phyloP scores from a whole-genome alignment of 2,888 invertebrate species.

The Pocota personata region DNA sequence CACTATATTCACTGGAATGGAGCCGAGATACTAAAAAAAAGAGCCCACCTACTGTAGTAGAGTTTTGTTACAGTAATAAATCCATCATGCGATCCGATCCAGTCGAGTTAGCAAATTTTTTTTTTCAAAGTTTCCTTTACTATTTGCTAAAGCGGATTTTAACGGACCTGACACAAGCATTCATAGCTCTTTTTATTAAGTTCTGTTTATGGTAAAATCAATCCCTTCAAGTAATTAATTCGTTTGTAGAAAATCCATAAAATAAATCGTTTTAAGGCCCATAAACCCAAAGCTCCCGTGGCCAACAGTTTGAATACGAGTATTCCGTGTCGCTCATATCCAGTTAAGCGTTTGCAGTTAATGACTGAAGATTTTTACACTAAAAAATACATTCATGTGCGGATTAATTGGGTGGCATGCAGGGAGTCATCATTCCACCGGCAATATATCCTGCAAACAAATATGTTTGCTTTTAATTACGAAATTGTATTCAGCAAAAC shows the following conservation, averaged over 20 bases:
- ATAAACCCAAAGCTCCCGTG: background rate
- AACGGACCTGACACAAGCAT: too few species aligned
- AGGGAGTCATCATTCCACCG: background rate
- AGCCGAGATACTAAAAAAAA: too few species aligned
- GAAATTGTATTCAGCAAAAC: background rate
- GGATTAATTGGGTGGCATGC: background rate
- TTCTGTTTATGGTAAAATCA: too few species aligned
- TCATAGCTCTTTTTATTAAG: too few species aligned
- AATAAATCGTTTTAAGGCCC: background rate
- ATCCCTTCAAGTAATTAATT: background rate
- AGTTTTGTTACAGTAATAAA: too few species aligned
- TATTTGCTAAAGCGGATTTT: too few species aligned
- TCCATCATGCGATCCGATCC: too few species aligned
- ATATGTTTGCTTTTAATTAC: background rate
- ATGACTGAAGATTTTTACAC: background rate
- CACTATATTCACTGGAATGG: too few species aligned
- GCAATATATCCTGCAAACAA: background rate
- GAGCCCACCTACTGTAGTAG: too few species aligned
- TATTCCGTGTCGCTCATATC: background rate
- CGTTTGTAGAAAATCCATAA: background rate
- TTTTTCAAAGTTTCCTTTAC: too few species aligned
- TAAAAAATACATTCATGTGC: background rate
- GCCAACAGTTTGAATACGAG: background rate
- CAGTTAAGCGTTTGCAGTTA: background rate
- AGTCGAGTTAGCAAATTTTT: too few species aligned